Conservation (phyloP, 1,140 invertebrate species). For the Drosophila bifasciata region DNA sequence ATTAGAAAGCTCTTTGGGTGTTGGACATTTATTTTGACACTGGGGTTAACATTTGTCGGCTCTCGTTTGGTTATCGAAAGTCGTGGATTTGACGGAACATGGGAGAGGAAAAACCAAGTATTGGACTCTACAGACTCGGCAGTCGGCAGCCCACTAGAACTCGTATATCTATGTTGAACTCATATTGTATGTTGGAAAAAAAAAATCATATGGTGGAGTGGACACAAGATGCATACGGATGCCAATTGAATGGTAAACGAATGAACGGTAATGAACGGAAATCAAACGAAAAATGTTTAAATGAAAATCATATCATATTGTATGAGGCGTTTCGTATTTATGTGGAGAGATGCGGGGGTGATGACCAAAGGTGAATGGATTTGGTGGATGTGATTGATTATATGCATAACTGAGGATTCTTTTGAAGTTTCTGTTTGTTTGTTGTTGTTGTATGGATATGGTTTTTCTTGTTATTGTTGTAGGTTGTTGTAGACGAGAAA, state of each 20-base stretch:
- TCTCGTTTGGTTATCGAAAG: constrained; percentile 75
- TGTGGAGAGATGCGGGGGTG: constrained; percentile 55
- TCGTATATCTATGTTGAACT: constrained; percentile 42
- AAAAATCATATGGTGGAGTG: constrained; percentile 48
- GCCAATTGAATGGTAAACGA: constrained; percentile 47
- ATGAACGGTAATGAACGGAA: constrained; percentile 4
- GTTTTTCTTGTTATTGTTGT: constrained; percentile 18
- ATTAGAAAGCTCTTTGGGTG: constrained; percentile 31
- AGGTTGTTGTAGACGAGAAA: constrained; percentile 44
- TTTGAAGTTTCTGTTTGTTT: constrained; percentile 39
- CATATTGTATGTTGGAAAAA: constrained; percentile 37
- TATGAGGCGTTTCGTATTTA: constrained; percentile 47
- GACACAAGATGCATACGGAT: constrained; percentile 23
- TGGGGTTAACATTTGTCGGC: constrained; percentile 48
- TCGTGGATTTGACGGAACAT: constrained; percentile 74
- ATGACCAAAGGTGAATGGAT: constrained; percentile 62
- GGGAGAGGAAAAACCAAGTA: constrained; percentile 55
- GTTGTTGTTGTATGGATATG: too few species aligned
- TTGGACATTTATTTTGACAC: constrained; percentile 33
- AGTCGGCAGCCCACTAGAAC: constrained; percentile 42
- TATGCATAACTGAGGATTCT: constrained; percentile 58
- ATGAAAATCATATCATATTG: constrained; percentile 18
- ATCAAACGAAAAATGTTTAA: constrained; percentile 14
- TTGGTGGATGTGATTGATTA: constrained; percentile 49
- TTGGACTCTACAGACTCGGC: constrained; percentile 52